Evolutionary conservation across 2,888 invertebrate species (phyloP).

Genomic region (Amiota minor): DNA sequence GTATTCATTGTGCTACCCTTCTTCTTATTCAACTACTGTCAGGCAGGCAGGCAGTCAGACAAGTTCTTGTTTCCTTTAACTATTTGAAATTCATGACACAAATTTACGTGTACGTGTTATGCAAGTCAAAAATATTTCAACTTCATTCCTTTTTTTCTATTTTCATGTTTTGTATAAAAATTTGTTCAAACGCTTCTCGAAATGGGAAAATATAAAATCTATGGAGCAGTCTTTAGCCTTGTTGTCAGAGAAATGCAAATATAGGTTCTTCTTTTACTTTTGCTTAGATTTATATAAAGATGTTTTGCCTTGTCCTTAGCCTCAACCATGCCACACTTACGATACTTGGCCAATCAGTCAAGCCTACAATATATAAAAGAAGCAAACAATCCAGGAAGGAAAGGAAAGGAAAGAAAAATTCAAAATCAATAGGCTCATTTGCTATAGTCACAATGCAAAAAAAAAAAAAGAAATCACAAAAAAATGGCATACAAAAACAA

Average conservation of each 20-base stretch:
- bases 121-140: slow-evolving; percentile 54
- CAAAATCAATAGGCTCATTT: slow-evolving; percentile 2
- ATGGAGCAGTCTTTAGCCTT: slow-evolving; percentile 32
- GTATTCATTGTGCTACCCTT: neutral
- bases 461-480: neutral
- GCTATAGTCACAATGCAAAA: neutral
- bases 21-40: neutral
- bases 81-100: slow-evolving; percentile 63
- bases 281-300: slow-evolving; percentile 43
- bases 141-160: neutral
- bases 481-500: neutral
- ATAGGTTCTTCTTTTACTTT: neutral
- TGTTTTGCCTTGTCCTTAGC: slow-evolving; percentile 41
- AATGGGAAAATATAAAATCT: no score
- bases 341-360: slow-evolving; percentile 49
- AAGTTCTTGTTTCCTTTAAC: slow-evolving; percentile 25
- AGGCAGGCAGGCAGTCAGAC: neutral
- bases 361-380: neutral
- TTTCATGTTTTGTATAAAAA: no score
- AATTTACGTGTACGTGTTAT: slow-evolving; percentile 58
- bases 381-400: no score
- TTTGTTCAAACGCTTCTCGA: slow-evolving; percentile 24
- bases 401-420: neutral
- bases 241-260: slow-evolving; percentile 35
- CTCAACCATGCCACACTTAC: slow-evolving; percentile 53